Conservation (phyloP, 1,140 invertebrate genomes). For the Drosophila jambulina region DNA sequence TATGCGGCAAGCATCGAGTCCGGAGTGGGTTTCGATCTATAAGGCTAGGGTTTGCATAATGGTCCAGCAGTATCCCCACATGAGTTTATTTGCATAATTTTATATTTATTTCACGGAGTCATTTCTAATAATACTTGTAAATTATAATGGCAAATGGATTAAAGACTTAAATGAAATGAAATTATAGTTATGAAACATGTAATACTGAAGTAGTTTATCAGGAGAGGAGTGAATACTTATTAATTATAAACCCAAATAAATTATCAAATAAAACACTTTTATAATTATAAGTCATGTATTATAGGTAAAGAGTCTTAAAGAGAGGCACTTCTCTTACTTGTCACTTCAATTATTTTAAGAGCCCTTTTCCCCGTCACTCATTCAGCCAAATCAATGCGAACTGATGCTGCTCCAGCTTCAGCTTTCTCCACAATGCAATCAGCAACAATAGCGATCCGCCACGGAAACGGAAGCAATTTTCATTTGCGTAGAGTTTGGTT, state of each 20-base stretch:
- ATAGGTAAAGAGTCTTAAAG: no score
- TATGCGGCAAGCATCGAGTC: constrained; percentile 9
- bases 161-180: not conserved
- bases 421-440: constrained; percentile 59
- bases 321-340: no score
- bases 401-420: constrained; percentile 15
- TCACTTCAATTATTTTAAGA: constrained; percentile 32
- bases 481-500: constrained; percentile 78
- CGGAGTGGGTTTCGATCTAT: constrained; percentile 19
- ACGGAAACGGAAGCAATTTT: constrained; percentile 82
- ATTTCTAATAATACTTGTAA: not conserved
- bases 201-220: no score
- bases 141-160: not conserved
- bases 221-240: not conserved
- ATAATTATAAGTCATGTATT: no score
- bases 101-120: not conserved
- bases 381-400: constrained; percentile 46
- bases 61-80: not conserved
- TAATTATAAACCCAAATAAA: no score
- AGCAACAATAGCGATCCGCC: constrained; percentile 69
- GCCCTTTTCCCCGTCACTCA: constrained; percentile 1
- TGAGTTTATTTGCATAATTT: not conserved
- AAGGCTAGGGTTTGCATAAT: constrained; percentile 20
- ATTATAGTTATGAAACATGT: not conserved
- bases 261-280: no score